Percentiles rank a stretch among this genome's conserved stretches.
Evolutionary conservation across 2,888 invertebrate genomes (phyloP).

Genomic region (Mayetiola destructor): DNA sequence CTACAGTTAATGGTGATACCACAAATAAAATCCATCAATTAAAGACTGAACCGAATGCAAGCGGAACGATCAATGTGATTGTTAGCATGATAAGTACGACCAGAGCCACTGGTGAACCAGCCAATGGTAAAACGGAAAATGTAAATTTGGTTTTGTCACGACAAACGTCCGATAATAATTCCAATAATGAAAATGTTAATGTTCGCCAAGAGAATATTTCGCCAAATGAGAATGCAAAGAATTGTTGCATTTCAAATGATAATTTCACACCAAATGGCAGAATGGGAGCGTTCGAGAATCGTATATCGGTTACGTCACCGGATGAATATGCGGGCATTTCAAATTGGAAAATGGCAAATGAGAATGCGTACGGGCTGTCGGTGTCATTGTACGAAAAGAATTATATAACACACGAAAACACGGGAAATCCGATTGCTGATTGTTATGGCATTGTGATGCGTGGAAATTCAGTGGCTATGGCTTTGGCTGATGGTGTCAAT

Average conservation of each 20-base stretch:
- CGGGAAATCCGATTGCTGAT: slow-evolving; percentile 77
- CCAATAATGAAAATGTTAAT: not conserved
- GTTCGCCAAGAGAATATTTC: slow-evolving; percentile 12
- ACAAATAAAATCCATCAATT: not conserved
- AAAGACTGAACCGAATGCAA: not conserved
- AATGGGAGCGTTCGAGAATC: not conserved
- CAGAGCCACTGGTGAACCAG: not conserved
- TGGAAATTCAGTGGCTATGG: slow-evolving; percentile 60
- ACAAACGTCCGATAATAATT: not conserved
- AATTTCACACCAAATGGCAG: not conserved
- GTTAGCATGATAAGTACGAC: slow-evolving; percentile 30
- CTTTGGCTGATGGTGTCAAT: slow-evolving; percentile 80
- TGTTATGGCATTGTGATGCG: slow-evolving; percentile 63
- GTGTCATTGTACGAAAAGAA: slow-evolving; percentile 73
- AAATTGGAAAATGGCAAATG: slow-evolving; percentile 35
- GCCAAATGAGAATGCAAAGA: not conserved
- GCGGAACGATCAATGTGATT: slow-evolving; percentile 21
- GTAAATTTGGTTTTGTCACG: not conserved
- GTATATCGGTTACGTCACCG: not conserved
- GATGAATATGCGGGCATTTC: slow-evolving; percentile 31
- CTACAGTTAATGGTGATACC: not conserved
- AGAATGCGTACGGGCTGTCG: slow-evolving; percentile 33
- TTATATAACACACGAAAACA: slow-evolving; percentile 52
- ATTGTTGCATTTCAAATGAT: not conserved
- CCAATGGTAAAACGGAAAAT: not conserved